phyloP scores from a whole-genome alignment of 2,113 vertebrate genomes.

The Thymallus thymallus region DNA sequence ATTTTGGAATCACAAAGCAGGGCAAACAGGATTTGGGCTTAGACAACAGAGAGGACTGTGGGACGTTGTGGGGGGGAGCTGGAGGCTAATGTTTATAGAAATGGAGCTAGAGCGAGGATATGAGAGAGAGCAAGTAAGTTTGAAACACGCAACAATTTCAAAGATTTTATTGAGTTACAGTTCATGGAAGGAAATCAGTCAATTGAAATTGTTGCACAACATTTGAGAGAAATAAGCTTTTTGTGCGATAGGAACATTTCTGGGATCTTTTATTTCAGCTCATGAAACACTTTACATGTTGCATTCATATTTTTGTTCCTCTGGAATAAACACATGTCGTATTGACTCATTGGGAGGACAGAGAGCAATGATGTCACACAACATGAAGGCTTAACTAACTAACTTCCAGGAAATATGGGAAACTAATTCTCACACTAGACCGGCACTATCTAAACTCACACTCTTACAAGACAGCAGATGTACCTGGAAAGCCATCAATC shows the following conservation, averaged over 20 bases:
- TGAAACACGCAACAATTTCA: too few relatives aligned
- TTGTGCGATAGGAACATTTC: too few relatives aligned
- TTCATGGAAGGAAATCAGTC: too few relatives aligned
- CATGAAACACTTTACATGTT: too few relatives aligned
- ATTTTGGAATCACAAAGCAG: conserved; percentile 53
- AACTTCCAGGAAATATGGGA: not conserved
- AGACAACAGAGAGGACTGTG: conserved; percentile 57
- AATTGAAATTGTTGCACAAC: too few relatives aligned
- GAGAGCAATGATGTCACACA: conserved; percentile 30
- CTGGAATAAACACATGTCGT: conserved; percentile 15
- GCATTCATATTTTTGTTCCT: not conserved
- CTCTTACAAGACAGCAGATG: conserved; percentile 18
- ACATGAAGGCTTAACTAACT: not conserved
- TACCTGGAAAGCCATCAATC: conserved; percentile 16
- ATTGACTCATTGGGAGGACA: too few relatives aligned
- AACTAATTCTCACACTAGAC: not conserved
- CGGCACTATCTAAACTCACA: not conserved
- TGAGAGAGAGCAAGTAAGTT: not conserved
- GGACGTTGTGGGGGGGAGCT: conserved; percentile 6
- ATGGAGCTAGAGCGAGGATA: not conserved
- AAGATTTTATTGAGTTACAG: too few relatives aligned
- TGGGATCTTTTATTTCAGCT: too few relatives aligned
- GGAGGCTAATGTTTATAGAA: conserved; percentile 47
- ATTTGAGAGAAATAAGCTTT: too few relatives aligned
- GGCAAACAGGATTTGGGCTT: conserved; percentile 63